Evolutionary conservation across 1,140 invertebrate species (phyloP).

Genomic region (Bombyx mandarina): DNA sequence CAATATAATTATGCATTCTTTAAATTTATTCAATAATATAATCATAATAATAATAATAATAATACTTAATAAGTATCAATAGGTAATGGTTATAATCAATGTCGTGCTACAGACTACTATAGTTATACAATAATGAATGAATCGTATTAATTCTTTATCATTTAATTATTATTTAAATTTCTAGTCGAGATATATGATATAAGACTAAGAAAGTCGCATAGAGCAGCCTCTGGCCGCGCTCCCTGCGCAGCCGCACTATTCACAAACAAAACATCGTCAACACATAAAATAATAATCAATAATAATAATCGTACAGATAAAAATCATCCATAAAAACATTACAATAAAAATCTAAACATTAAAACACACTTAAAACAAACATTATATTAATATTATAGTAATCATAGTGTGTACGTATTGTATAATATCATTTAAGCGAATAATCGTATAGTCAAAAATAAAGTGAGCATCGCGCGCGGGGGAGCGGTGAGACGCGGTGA

Average conservation of each 20-base stretch:
- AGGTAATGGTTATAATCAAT: conserved; percentile 62
- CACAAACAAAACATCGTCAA: conserved; percentile 69
- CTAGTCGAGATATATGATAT: conserved; percentile 49
- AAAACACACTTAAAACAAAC: conserved; percentile 72
- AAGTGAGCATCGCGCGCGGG: conserved; percentile 56
- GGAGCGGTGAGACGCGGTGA: conserved; percentile 24
- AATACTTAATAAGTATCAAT: conserved; percentile 34
- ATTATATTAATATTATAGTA: conserved; percentile 72
- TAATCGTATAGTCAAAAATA: conserved; percentile 69
- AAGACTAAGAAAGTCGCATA: conserved; percentile 59
- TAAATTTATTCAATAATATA: conserved; percentile 68
- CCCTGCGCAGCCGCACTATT: conserved; percentile 48
- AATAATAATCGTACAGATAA: conserved; percentile 71
- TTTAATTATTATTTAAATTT: conserved; percentile 61
- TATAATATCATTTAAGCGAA: conserved; percentile 70
- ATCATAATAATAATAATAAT: conserved; percentile 70
- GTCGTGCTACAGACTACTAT: conserved; percentile 66
- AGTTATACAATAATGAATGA: conserved; percentile 68
- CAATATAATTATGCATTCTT: conserved; percentile 73
- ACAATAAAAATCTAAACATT: conserved; percentile 72
- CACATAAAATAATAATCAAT: conserved; percentile 71
- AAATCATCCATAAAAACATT: conserved; percentile 72
- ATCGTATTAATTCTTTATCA: conserved; percentile 52
- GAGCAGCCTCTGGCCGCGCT: conserved; percentile 51
- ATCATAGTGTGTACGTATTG: conserved; percentile 65